phyloP scores from a whole-genome alignment of 2,888 invertebrate species.

The Chrysopilus asiliformis region DNA sequence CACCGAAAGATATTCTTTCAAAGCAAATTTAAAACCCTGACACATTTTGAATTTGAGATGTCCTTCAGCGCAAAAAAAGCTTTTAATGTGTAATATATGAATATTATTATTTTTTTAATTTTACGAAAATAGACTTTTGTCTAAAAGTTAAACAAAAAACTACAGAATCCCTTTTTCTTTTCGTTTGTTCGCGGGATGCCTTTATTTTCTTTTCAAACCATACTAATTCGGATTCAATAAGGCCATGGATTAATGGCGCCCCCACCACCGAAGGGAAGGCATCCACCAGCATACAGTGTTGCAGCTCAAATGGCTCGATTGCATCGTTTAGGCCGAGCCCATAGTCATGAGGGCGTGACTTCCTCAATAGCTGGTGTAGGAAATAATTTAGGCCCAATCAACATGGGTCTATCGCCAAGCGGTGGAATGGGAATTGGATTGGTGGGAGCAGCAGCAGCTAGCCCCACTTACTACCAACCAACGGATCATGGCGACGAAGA shows the following conservation, averaged over 20 bases:
- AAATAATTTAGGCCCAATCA: not conserved
- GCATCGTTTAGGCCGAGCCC: conserved; percentile 67
- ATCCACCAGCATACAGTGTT: conserved; percentile 71
- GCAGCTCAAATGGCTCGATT: conserved; percentile 77
- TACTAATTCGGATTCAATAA: too few relatives aligned
- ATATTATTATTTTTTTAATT: too few relatives aligned
- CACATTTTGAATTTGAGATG: too few relatives aligned
- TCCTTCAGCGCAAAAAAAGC: too few relatives aligned
- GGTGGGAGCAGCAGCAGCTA: not conserved
- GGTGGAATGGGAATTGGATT: not conserved
- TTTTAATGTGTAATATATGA: too few relatives aligned
- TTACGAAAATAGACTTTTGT: too few relatives aligned
- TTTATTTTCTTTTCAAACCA: conserved; percentile 1
- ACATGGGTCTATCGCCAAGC: not conserved
- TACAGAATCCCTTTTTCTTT: not conserved
- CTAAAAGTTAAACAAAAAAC: too few relatives aligned
- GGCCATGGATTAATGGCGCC: conserved; percentile 15
- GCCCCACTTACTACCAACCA: conserved; percentile 12
- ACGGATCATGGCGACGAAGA: conserved; percentile 17
- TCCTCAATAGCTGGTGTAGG: conserved; percentile 34
- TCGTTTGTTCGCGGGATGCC: not conserved
- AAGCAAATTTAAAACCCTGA: too few relatives aligned
- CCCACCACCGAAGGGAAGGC: conserved; percentile 25
- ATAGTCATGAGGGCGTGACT: conserved; percentile 76
- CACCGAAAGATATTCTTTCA: too few relatives aligned